Conservation (phyloP, 2,113 vertebrate genomes). For the Archocentrus centrarchus region DNA sequence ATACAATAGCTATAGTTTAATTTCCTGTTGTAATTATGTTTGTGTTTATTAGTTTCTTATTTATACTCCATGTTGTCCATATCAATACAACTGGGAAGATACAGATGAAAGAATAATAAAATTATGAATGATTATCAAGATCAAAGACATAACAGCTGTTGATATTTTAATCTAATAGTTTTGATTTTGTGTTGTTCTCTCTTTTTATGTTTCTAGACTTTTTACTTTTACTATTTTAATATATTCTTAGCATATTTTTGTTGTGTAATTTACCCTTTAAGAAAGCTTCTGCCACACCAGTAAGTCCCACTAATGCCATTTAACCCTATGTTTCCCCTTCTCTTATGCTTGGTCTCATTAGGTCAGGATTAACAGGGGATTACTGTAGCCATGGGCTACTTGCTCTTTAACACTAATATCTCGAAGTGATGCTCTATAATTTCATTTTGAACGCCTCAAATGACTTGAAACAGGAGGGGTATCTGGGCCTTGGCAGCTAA, state of each 20-base stretch:
- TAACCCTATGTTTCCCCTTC: conserved; percentile 69
- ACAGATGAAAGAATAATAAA: neutral
- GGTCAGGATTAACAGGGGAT: conserved; percentile 79
- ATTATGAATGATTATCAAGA: neutral
- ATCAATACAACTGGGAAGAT: neutral
- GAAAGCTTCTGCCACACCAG: conserved; percentile 40
- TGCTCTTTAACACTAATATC: conserved; percentile 77
- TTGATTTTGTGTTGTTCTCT: neutral
- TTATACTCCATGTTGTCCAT: neutral
- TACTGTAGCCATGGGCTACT: conserved; percentile 75
- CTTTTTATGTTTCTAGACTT: neutral
- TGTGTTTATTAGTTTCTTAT: neutral
- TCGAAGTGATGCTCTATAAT: conserved; percentile 72
- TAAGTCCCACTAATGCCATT: conserved; percentile 68
- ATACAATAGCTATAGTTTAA: neutral
- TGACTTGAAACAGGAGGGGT: conserved; percentile 74
- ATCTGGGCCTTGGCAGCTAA: conserved; percentile 77
- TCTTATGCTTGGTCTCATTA: conserved; percentile 74
- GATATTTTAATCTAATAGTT: neutral
- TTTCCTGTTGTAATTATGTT: neutral
- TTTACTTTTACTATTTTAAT: conserved; percentile 14
- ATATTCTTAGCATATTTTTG: conserved; percentile 6
- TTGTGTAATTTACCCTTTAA: conserved; percentile 45
- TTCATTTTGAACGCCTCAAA: conserved; percentile 77
- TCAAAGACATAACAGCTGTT: neutral